Evolutionary conservation across 2,113 vertebrate genomes (phyloP), one percentile per base, ranked within the genome.

Genomic region (Sitta europaea): DNA sequence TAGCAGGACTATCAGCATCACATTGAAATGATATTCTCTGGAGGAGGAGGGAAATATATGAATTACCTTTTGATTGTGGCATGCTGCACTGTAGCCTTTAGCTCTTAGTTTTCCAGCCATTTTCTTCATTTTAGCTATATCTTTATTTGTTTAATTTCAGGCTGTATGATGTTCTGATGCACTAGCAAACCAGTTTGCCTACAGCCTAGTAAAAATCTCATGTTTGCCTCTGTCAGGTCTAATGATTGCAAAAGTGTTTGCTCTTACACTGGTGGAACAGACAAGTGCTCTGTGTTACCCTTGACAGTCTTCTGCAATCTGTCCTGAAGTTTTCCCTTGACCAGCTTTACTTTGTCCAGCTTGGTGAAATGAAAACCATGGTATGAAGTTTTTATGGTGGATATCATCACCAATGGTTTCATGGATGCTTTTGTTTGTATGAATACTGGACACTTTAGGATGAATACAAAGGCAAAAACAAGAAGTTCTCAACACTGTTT

Each of bases 101-200:
- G 73, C 55, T 88, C 27, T 76, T 90, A 51, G 45, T 53, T 95
- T 91, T 77, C 72, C 40, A 58, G 67, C 65, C 0, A 0, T 90
- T 94, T 94, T 74, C 77, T 50, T 93, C 23, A 48, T 73, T 84
- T 90, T 65, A 76, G 36, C 38, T 88, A 78, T 91, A 55, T 55
- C 38, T 87, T 92, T 95, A 55, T 92, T 88, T 92, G 48, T 86
- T 93, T 89, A 91, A 95, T 94, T 93, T 90, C 76, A 86, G 66
- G 73, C 61, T 91, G 10, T 58, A 43, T 66, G 50, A 42, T 90
- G 12, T 76, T 53, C 54, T 73, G 61, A 65, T 90, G 45, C 62
- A 54, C 65, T 70, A 72, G 35, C 25, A 81, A 94, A 75, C 45
- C 58, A 66, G 62, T 89, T 72, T 92, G 88, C 90, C 86, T 81